Percentiles rank a stretch among this genome's conserved stretches.
phyloP scores from a whole-genome alignment of 2,888 invertebrate species.

The Yponomeuta sedellus region DNA sequence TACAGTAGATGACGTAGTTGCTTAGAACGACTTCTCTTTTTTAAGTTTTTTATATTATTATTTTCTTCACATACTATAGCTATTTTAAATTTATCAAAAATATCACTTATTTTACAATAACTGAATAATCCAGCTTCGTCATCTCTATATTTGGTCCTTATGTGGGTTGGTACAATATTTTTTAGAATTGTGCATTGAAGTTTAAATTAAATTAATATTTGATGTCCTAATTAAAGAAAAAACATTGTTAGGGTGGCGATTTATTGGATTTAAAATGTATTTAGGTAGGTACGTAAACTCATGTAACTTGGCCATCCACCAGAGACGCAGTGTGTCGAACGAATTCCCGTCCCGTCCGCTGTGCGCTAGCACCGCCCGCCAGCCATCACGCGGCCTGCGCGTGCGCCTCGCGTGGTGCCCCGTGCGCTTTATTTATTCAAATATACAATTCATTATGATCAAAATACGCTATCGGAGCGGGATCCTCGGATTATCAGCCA shows the following conservation, averaged over 20 bases:
- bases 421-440: constrained; percentile 55
- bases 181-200: too few species aligned
- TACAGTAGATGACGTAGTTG: too few species aligned
- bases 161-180: too few species aligned
- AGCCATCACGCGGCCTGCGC: constrained; percentile 42
- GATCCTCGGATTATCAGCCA: constrained; percentile 46
- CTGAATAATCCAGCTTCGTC: too few species aligned
- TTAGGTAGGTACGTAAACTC: background rate
- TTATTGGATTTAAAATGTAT: background rate
- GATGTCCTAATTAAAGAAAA: background rate
- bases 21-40: too few species aligned
- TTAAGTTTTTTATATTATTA: too few species aligned
- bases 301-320: background rate
- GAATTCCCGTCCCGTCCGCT: constrained; percentile 2
- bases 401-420: constrained; percentile 54
- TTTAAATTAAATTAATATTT: too few species aligned
- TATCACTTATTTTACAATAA: too few species aligned
- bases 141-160: too few species aligned
- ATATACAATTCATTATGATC: constrained; percentile 33
- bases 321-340: background rate
- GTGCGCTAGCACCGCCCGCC: background rate
- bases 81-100: too few species aligned
- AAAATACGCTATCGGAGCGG: constrained; percentile 31
- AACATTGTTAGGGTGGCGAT: background rate
- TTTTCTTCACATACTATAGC: too few species aligned